These are phyloP conservation scores for Drosophila orena DNA, from an alignment of 1,140 invertebrate species.

Conservation along the genomic window DNA sequence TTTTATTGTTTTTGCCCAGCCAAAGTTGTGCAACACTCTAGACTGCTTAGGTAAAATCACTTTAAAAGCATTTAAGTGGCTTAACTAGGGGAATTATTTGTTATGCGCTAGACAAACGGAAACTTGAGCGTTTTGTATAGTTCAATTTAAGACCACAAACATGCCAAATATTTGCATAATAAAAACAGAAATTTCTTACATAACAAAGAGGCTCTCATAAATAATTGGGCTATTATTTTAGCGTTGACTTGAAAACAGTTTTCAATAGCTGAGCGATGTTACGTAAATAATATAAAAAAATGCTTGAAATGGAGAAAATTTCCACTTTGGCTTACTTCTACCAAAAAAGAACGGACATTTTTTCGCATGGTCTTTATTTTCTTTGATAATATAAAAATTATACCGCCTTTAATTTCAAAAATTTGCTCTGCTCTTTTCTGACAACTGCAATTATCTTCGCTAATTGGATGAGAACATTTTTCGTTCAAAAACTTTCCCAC, in stretches of 20 bases:
- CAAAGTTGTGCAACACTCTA: constrained; percentile 32
- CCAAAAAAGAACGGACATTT: not conserved
- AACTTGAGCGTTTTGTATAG: constrained; percentile 33
- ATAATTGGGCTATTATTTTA: constrained; percentile 17
- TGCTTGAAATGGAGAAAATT: not conserved
- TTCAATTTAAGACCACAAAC: constrained; percentile 6
- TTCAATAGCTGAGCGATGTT: not conserved
- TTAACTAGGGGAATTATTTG: constrained; percentile 25
- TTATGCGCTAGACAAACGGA: constrained; percentile 17
- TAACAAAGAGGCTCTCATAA: constrained; percentile 17
- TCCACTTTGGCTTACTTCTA: not conserved
- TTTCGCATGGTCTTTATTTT: not conserved
- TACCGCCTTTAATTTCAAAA: constrained; percentile 9
- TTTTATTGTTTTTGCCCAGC: constrained; percentile 35
- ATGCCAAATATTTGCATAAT: constrained; percentile 34
- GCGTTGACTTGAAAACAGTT: not conserved
- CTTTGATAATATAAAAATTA: not conserved
- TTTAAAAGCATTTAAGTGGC: constrained; percentile 32
- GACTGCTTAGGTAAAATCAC: constrained; percentile 22
- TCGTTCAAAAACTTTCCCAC: constrained; percentile 20
- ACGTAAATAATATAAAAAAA: not conserved
- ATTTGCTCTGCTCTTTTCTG: constrained; percentile 15
- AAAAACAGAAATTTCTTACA: constrained; percentile 30
- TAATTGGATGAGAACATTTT: constrained; percentile 54
- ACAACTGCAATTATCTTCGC: constrained; percentile 27